Evolutionary conservation across 1,140 invertebrate species (phyloP).

Genomic region (Chrysomallon squamiferum): DNA sequence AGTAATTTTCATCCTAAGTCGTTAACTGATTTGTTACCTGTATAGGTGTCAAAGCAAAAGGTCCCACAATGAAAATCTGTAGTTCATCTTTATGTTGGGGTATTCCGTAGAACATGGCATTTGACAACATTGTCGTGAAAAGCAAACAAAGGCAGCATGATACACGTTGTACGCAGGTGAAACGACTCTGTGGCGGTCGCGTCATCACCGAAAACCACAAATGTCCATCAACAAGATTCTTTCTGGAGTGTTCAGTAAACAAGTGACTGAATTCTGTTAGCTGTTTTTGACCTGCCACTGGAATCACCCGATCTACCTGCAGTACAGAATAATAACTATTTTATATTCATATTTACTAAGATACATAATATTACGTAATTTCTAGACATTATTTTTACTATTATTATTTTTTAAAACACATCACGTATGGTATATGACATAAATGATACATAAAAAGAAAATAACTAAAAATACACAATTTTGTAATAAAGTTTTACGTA

Average conservation of each 20-base stretch:
- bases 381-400: no score
- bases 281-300: conserved; percentile 65
- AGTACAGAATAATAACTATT: no score
- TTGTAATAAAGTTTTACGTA: neutral
- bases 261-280: conserved; percentile 65
- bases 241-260: conserved; percentile 62
- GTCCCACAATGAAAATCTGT: conserved; percentile 62
- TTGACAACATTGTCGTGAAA: conserved; percentile 68
- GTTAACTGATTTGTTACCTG: conserved; percentile 45
- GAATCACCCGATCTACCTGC: conserved; percentile 68
- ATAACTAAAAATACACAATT: neutral
- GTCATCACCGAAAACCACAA: conserved; percentile 69
- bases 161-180: conserved; percentile 66
- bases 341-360: no score
- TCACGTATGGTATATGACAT: no score
- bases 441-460: neutral
- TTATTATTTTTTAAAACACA: no score
- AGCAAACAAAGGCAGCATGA: conserved; percentile 68
- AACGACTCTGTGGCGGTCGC: conserved; percentile 66
- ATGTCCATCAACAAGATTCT: conserved; percentile 67
- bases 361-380: no score
- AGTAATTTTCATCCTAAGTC: no score
- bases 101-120: conserved; percentile 68
- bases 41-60: conserved; percentile 64
- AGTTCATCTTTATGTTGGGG: conserved; percentile 31